Conservation (phyloP, 2,113 vertebrate genomes). For the Tragelaphus scriptus region DNA sequence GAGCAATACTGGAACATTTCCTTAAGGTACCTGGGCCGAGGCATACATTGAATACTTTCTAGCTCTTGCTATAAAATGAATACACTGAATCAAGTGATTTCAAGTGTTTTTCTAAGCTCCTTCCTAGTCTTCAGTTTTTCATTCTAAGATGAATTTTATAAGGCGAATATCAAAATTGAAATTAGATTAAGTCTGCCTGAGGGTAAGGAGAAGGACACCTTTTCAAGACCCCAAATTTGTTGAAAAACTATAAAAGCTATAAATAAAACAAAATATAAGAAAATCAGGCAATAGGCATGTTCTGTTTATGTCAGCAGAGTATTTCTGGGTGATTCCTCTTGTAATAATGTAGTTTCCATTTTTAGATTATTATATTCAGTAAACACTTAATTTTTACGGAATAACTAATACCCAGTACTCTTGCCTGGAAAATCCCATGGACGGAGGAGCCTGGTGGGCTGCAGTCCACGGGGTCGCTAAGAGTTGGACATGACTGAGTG, state of each 20-base stretch:
- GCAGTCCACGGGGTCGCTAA: too few relatives aligned
- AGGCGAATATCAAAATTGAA: background rate
- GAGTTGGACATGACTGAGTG: too few relatives aligned
- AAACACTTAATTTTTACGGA: conserved; percentile 58
- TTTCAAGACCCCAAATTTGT: background rate
- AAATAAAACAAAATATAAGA: background rate
- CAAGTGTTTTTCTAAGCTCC: background rate
- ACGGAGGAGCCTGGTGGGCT: too few relatives aligned
- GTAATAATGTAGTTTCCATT: conserved; percentile 22
- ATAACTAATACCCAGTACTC: conserved; percentile 22
- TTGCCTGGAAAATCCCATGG: too few relatives aligned
- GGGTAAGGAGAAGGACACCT: background rate
- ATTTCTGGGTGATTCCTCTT: conserved; percentile 46
- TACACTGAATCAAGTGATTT: background rate
- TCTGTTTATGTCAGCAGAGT: conserved; percentile 27
- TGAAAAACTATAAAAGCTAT: background rate
- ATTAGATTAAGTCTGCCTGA: background rate
- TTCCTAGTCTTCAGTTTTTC: background rate
- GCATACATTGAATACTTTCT: background rate
- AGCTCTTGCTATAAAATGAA: background rate
- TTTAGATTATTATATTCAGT: conserved; percentile 33
- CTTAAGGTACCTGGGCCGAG: background rate
- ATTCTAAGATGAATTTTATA: background rate
- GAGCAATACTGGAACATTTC: background rate
- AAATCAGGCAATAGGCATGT: background rate